Evolutionary conservation across 2,797 vertebrate species (phyloP).

Genomic region (Gymnoscopelus microlampas): DNA sequence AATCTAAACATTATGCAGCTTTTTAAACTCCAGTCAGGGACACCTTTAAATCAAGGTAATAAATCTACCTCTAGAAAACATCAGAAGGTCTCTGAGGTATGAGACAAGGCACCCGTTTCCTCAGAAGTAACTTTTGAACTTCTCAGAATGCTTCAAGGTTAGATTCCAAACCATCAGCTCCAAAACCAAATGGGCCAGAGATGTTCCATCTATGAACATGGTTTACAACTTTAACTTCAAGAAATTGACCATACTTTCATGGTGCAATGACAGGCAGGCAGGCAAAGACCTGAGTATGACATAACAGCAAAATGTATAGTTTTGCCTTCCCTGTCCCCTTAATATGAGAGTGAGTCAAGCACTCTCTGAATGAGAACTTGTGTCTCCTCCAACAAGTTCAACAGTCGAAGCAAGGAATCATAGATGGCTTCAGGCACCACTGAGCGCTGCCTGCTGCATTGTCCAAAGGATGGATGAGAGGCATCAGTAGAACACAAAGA

Average conservation of each 20-base stretch:
- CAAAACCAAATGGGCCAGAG: constrained; percentile 31
- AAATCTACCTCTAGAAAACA: constrained; percentile 4
- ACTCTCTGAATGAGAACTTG: constrained; percentile 65
- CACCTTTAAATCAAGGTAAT: constrained; percentile 6
- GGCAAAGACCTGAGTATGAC: no score
- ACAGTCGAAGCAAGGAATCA: constrained; percentile 65
- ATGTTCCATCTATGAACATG: not conserved
- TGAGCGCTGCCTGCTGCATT: constrained; percentile 55
- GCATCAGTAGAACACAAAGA: constrained; percentile 72
- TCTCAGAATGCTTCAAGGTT: constrained; percentile 9
- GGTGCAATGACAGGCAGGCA: no score
- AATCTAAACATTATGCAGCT: not conserved
- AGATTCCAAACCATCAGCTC: constrained; percentile 19
- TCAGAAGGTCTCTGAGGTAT: constrained; percentile 4
- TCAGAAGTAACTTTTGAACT: constrained; percentile 11
- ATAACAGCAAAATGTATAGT: no score
- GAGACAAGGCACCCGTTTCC: constrained; percentile 5
- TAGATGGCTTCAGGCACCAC: constrained; percentile 66
- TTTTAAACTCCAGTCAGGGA: constrained; percentile 20
- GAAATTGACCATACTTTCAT: no score
- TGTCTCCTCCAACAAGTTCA: constrained; percentile 69
- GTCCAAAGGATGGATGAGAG: constrained; percentile 52
- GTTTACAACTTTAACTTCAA: no score
- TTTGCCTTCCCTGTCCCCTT: constrained; percentile 18
- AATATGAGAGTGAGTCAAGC: constrained; percentile 39